phyloP scores from a whole-genome alignment of 2,888 invertebrate genomes.

The Serripes groenlandicus region DNA sequence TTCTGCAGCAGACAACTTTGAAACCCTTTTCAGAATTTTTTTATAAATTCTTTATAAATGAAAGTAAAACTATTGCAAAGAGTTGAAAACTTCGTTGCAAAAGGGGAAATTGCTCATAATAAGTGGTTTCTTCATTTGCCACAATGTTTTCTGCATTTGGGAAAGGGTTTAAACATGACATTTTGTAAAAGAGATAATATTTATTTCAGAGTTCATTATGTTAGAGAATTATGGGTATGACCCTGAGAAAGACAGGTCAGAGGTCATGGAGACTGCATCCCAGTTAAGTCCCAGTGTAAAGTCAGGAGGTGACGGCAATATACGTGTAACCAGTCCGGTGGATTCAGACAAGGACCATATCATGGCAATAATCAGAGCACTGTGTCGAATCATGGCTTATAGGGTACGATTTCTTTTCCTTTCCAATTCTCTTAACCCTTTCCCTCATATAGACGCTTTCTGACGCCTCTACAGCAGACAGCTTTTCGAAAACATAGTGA shows the following conservation, averaged over 20 bases:
- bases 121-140: not conserved
- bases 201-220: slow-evolving; percentile 63
- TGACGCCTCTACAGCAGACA: not conserved
- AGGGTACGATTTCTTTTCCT: slow-evolving; percentile 73
- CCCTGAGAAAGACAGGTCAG: slow-evolving; percentile 55
- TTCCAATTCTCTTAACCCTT: not conserved
- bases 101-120: not conserved
- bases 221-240: slow-evolving; percentile 67
- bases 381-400: slow-evolving; percentile 77
- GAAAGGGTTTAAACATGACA: too few relatives aligned
- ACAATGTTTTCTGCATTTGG: too few relatives aligned
- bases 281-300: slow-evolving; percentile 50
- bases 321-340: slow-evolving; percentile 63
- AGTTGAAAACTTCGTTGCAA: not conserved
- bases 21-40: too few relatives aligned
- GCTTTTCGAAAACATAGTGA: not conserved
- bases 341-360: slow-evolving; percentile 71
- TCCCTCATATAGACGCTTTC: not conserved
- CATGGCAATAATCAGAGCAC: slow-evolving; percentile 72
- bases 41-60: too few relatives aligned
- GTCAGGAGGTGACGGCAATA: slow-evolving; percentile 1
- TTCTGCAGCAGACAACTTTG: too few relatives aligned
- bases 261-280: slow-evolving; percentile 69
- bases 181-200: too few relatives aligned
- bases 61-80: too few relatives aligned